Percentiles rank a stretch among this genome's conserved stretches.
Evolutionary conservation across 2,113 vertebrate species (phyloP).

Genomic region (Elanus axillaris): DNA sequence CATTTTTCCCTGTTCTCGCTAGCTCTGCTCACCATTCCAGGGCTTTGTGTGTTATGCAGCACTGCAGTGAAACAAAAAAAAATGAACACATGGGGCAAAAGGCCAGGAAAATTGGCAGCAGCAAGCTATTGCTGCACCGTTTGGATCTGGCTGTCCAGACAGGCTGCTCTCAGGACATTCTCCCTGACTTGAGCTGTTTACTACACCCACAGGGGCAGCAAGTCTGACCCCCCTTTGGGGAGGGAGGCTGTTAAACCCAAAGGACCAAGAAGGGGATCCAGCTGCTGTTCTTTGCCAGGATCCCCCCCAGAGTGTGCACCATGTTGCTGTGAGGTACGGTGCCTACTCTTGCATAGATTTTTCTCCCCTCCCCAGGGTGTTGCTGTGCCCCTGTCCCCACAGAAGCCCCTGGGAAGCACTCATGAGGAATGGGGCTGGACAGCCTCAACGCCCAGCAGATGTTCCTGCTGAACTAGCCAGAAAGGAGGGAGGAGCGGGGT

Average conservation of each 20-base stretch:
- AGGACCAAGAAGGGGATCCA: background rate
- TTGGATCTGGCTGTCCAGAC: background rate
- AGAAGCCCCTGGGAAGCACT: background rate
- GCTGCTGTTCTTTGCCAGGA: background rate
- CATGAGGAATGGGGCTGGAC: background rate
- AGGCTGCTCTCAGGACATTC: background rate
- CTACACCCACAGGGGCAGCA: background rate
- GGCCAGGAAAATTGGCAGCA: background rate
- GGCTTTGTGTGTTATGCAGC: background rate
- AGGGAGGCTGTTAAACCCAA: background rate
- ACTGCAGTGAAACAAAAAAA: background rate
- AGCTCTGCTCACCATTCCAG: background rate
- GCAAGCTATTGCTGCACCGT: fast-evolving
- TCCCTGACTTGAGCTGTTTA: background rate
- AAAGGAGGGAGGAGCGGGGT: background rate
- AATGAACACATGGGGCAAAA: background rate
- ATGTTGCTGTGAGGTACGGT: fast-evolving
- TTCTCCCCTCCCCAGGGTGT: background rate
- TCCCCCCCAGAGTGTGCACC: fast-evolving
- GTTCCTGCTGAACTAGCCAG: background rate
- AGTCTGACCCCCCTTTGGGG: too few species aligned
- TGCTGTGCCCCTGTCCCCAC: background rate
- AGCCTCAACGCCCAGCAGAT: background rate
- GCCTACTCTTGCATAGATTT: background rate
- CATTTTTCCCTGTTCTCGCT: background rate